phyloP scores from a whole-genome alignment of 37 sponge, comb jelly and placozoan genomes.

The Crambe crambe region DNA sequence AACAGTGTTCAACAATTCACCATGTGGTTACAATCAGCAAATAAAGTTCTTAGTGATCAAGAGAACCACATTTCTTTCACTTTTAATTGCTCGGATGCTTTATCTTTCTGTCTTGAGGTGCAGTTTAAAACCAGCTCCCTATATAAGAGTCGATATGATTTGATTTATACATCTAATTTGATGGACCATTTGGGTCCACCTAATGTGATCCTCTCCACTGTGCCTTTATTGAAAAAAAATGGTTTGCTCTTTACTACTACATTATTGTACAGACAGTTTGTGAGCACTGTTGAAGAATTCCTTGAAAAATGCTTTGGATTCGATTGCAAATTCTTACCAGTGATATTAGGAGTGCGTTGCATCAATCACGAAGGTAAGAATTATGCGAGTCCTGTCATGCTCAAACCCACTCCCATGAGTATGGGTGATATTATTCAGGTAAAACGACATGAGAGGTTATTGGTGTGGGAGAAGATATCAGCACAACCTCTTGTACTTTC shows the following conservation, averaged over 20 bases:
- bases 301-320: constrained; percentile 28
- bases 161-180: constrained; percentile 51
- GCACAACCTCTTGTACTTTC: not conserved
- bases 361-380: constrained; percentile 35
- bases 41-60: not conserved
- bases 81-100: constrained; percentile 28
- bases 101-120: constrained; percentile 29
- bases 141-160: constrained; percentile 47
- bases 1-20: constrained; percentile 62
- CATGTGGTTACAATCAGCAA: constrained; percentile 19
- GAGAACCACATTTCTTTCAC: constrained; percentile 13
- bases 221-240: constrained; percentile 28
- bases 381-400: not conserved
- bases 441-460: not conserved
- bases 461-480: constrained; percentile 6
- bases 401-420: constrained; percentile 6
- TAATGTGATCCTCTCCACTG: constrained; percentile 23
- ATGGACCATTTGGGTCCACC: constrained; percentile 42
- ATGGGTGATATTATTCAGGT: not conserved
- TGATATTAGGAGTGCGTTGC: constrained; percentile 47
- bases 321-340: constrained; percentile 14
- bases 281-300: constrained; percentile 4
- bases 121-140: no score
- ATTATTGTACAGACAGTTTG: not conserved
- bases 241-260: constrained; percentile 31